These are phyloP conservation scores for Lathamus discolor DNA, from an alignment of 2,113 vertebrate genomes.

Conservation along the genomic window DNA sequence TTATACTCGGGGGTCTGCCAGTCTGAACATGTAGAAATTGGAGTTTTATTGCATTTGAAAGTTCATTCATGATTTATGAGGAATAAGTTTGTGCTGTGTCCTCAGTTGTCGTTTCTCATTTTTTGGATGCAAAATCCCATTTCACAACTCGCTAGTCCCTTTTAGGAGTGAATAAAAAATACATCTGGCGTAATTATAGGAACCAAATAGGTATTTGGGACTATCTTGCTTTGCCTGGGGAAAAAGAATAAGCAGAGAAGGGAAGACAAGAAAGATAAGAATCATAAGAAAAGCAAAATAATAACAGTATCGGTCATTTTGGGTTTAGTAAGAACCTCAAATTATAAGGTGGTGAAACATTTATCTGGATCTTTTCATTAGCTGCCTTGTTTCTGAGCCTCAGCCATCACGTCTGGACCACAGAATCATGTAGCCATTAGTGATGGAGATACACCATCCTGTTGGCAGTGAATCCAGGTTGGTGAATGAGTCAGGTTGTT, in stretches of 20 bases:
- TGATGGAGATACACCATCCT: rapidly evolving
- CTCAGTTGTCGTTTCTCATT: not conserved
- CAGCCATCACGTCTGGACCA: not conserved
- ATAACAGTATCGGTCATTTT: not conserved
- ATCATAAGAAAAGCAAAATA: not conserved
- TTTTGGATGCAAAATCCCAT: constrained; percentile 10
- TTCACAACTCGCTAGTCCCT: not conserved
- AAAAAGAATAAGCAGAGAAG: not conserved
- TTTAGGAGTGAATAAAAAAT: not conserved
- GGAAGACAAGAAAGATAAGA: constrained; percentile 1
- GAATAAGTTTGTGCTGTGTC: not conserved
- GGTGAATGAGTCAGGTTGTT: not conserved
- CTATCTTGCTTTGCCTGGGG: not conserved
- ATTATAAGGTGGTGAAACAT: not conserved
- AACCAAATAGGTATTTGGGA: constrained; percentile 9
- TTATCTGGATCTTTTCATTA: not conserved
- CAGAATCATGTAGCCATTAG: not conserved
- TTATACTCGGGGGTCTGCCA: not conserved
- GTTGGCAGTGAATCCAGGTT: not conserved
- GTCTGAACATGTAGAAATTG: not conserved
- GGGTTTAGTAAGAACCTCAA: not conserved
- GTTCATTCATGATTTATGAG: not conserved
- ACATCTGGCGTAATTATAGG: constrained; percentile 25
- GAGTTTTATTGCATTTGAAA: not conserved
- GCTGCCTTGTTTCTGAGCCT: not conserved